Evolutionary conservation across 2,797 vertebrate genomes (phyloP).

Genomic region (Brachyalestes nurse): DNA sequence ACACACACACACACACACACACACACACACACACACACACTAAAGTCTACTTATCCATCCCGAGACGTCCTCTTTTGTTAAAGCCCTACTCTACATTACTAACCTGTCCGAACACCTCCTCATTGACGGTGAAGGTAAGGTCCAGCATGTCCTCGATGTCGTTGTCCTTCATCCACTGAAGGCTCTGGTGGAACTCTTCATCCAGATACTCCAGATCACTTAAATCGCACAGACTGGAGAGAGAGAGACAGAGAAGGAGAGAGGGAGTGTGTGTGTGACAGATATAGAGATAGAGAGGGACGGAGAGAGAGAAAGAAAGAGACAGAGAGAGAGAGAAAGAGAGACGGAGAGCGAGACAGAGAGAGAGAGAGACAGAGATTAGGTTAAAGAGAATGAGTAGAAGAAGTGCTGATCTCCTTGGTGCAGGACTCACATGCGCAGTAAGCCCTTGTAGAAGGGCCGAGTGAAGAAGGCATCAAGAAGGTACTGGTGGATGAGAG

Average conservation of each 20-base stretch:
- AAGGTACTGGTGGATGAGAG: constrained; percentile 89
- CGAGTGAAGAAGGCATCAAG: constrained; percentile 81
- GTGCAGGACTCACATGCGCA: too few relatives aligned
- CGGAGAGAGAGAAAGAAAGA: too few relatives aligned
- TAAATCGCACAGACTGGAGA: constrained; percentile 72
- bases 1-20: background rate
- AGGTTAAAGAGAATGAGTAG: too few relatives aligned
- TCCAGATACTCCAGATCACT: constrained; percentile 90
- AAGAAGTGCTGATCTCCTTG: too few relatives aligned
- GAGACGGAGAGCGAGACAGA: too few relatives aligned
- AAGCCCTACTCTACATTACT: background rate
- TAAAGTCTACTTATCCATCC: background rate
- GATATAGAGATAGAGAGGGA: too few relatives aligned
- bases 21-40: background rate
- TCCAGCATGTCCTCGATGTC: constrained; percentile 90
- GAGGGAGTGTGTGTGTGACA: too few relatives aligned
- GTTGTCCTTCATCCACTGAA: constrained; percentile 93
- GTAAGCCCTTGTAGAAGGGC: constrained; percentile 82
- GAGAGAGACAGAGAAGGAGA: constrained; percentile 60
- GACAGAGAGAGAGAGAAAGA: too few relatives aligned
- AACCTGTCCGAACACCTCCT: constrained; percentile 92
- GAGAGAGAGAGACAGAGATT: too few relatives aligned
- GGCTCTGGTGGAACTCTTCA: constrained; percentile 90
- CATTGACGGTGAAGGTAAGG: constrained; percentile 89
- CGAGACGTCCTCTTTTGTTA: too few relatives aligned